A percentile compares a stretch with the other conserved stretches of the same genome.
Evolutionary conservation across 2,797 vertebrate species (phyloP).

Genomic region (Triplophysa bombifrons): DNA sequence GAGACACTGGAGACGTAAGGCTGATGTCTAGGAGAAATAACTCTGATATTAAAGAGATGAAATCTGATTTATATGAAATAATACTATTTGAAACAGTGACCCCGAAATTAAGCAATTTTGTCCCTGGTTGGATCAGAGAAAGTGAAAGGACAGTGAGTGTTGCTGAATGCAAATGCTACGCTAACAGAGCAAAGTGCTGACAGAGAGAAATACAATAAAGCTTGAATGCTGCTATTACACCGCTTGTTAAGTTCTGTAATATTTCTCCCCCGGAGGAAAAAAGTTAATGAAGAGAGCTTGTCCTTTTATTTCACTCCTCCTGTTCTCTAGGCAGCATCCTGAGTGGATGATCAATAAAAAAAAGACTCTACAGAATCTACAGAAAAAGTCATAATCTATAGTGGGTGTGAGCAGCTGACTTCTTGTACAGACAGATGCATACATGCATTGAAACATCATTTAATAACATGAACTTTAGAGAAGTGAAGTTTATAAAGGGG

Average conservation of each 20-base stretch:
- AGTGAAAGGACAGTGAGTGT: conserved; percentile 17
- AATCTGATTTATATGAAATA: too few relatives aligned
- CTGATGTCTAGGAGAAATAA: too few relatives aligned
- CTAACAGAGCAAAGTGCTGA: conserved; percentile 56
- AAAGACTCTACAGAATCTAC: background rate
- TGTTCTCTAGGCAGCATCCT: conserved; percentile 26
- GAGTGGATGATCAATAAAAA: conserved; percentile 41
- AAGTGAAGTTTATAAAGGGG: background rate
- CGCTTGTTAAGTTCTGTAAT: conserved; percentile 54
- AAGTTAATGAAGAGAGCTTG: conserved; percentile 47
- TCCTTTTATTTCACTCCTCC: conserved; percentile 36
- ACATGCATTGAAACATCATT: background rate
- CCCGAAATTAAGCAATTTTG: background rate
- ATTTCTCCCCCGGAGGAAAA: conserved; percentile 44
- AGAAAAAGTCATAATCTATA: conserved; percentile 35
- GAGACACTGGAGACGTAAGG: too few relatives aligned
- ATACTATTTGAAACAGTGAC: too few relatives aligned
- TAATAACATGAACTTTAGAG: background rate
- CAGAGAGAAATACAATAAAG: conserved; percentile 56
- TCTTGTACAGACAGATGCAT: background rate
- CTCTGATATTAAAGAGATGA: too few relatives aligned
- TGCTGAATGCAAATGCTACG: conserved; percentile 40
- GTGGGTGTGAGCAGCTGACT: background rate
- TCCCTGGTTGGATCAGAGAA: background rate
- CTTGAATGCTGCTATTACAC: conserved; percentile 48